Evolutionary conservation across 37 sponge, comb jelly and placozoan genomes (phyloP).

Genomic region (Amphimedon queenslandica): DNA sequence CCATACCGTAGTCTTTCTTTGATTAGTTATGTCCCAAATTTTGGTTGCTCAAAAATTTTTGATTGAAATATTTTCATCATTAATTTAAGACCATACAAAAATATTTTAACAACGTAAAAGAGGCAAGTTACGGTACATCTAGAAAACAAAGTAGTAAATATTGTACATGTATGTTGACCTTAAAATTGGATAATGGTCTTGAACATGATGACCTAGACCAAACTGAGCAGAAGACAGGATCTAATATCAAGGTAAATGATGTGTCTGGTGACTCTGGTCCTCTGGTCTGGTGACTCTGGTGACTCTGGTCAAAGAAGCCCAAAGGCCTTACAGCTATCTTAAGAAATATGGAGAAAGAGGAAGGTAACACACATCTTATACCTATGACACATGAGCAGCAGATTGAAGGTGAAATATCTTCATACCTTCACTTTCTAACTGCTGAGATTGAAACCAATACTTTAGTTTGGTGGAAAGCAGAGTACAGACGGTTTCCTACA

Average conservation of each 20-base stretch:
- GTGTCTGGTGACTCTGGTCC: not conserved
- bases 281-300: not conserved
- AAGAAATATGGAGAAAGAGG: constrained; percentile 11
- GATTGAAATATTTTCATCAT: too few species aligned
- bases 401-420: constrained; percentile 5
- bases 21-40: too few species aligned
- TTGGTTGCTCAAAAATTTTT: too few species aligned
- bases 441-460: not conserved
- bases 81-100: too few species aligned
- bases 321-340: constrained; percentile 35
- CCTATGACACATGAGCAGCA: not conserved
- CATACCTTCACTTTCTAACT: constrained; percentile 5
- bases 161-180: too few species aligned
- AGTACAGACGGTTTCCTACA: not conserved
- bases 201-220: not conserved
- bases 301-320: not conserved
- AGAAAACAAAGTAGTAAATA: too few species aligned
- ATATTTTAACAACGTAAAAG: too few species aligned
- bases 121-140: too few species aligned
- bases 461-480: constrained; percentile 12
- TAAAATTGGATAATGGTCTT: too few species aligned
- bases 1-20: too few species aligned
- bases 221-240: not conserved
- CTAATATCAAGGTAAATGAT: not conserved
- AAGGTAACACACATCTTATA: constrained; percentile 1